A percentile compares a stretch with the other conserved stretches of the same genome.
These are phyloP conservation scores for Drymodes brunneopygia DNA, from an alignment of 2,113 vertebrate species.

Conservation along the genomic window DNA sequence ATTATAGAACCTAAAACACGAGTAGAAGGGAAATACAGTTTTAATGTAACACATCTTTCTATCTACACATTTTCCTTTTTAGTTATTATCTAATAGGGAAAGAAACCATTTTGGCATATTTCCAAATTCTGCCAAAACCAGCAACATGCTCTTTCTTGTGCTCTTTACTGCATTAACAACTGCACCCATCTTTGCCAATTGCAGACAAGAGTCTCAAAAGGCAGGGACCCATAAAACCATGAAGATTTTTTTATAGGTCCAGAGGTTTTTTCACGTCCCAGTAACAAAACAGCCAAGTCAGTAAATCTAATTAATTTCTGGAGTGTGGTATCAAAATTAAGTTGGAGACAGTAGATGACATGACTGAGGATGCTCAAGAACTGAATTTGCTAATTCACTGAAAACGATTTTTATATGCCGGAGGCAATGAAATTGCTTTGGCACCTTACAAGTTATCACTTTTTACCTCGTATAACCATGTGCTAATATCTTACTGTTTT, in stretches of 20 bases:
- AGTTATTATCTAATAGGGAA: neutral
- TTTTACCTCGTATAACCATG: neutral
- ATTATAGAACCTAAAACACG: neutral
- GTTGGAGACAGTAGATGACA: neutral
- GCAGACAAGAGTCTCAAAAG: neutral
- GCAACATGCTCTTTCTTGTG: no score
- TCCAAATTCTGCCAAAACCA: accelerated
- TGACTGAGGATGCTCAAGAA: neutral
- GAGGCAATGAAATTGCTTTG: neutral
- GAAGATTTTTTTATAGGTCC: accelerated
- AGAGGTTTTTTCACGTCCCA: neutral
- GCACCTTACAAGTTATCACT: accelerated
- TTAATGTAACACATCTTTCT: neutral
- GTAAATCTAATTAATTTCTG: accelerated
- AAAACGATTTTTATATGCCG: accelerated
- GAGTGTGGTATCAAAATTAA: accelerated
- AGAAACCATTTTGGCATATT: accelerated
- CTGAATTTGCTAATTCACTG: accelerated
- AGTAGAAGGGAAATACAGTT: neutral
- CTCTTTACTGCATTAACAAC: neutral
- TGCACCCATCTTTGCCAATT: accelerated
- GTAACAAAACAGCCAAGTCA: accelerated
- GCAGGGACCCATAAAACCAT: neutral
- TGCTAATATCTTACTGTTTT: accelerated
- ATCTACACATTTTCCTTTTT: neutral